Conservation (phyloP, 1,140 invertebrate genomes). For the Anthonomus grandis region DNA sequence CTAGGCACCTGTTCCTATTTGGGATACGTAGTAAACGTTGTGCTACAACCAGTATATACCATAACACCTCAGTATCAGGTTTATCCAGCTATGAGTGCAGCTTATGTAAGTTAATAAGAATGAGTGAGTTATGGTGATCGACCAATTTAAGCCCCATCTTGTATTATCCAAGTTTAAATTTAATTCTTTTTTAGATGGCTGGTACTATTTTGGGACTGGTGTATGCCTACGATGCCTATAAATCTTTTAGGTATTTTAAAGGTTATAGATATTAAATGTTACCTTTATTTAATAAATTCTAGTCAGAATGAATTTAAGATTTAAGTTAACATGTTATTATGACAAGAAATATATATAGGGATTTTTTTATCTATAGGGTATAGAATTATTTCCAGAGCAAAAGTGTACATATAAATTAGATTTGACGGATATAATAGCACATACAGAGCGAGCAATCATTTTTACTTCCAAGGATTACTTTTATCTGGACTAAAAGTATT, state of each 20-base stretch:
- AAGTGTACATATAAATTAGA: too few species aligned
- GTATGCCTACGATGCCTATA: slow-evolving; percentile 71
- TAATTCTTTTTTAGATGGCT: slow-evolving; percentile 65
- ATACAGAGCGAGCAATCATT: too few species aligned
- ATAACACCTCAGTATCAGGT: slow-evolving; percentile 61
- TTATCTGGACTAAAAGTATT: too few species aligned
- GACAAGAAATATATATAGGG: too few species aligned
- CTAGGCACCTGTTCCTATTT: slow-evolving; percentile 71
- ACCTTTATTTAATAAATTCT: too few species aligned
- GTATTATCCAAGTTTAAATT: slow-evolving; percentile 5
- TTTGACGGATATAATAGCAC: too few species aligned
- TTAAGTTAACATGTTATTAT: too few species aligned
- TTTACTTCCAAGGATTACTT: too few species aligned
- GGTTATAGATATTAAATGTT: slow-evolving; percentile 54
- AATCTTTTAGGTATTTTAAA: slow-evolving; percentile 64
- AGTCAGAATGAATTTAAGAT: too few species aligned
- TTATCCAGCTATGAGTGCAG: slow-evolving; percentile 79
- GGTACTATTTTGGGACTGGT: slow-evolving; percentile 67
- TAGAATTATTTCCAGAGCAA: too few species aligned
- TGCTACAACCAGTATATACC: slow-evolving; percentile 62
- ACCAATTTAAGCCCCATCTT: too few species aligned
- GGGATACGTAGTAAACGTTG: slow-evolving; percentile 70
- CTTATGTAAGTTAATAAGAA: slow-evolving; percentile 73
- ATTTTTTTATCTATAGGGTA: too few species aligned
- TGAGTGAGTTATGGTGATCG: background rate